Percentiles rank a stretch among this genome's conserved stretches.
phyloP scores from a whole-genome alignment of 2,113 vertebrate genomes.

The Entomyzon cyanotis region DNA sequence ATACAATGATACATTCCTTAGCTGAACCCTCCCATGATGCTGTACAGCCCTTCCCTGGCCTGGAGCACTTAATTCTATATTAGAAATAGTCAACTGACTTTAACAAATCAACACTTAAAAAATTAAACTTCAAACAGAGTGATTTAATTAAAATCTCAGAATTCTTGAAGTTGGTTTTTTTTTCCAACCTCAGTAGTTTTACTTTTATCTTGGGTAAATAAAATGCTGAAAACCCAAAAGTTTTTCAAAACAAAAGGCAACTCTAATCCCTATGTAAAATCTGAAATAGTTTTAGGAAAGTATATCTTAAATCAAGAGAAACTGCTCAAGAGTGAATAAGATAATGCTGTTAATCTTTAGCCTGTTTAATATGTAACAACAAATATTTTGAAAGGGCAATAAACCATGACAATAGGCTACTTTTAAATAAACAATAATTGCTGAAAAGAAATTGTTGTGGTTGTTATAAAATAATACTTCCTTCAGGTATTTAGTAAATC shows the following conservation, averaged over 20 bases:
- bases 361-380: not conserved
- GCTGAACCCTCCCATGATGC: not conserved
- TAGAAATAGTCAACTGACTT: not conserved
- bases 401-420: not conserved
- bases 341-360: not conserved
- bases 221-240: not conserved
- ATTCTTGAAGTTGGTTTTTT: not conserved
- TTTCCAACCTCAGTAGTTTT: not conserved
- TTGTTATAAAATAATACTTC: not conserved
- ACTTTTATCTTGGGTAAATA: not conserved
- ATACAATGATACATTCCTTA: not conserved
- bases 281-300: not conserved
- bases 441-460: not conserved
- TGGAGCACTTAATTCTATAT: not conserved
- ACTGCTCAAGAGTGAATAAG: not conserved
- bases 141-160: not conserved
- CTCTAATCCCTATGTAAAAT: not conserved
- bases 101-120: not conserved
- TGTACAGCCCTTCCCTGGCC: not conserved
- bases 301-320: not conserved
- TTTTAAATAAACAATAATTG: not conserved
- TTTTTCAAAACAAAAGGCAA: not conserved
- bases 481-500: not conserved
- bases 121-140: not conserved
- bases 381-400: not conserved